Conservation (phyloP, 2,113 vertebrate species). For the Neomonachus schauinslandi region DNA sequence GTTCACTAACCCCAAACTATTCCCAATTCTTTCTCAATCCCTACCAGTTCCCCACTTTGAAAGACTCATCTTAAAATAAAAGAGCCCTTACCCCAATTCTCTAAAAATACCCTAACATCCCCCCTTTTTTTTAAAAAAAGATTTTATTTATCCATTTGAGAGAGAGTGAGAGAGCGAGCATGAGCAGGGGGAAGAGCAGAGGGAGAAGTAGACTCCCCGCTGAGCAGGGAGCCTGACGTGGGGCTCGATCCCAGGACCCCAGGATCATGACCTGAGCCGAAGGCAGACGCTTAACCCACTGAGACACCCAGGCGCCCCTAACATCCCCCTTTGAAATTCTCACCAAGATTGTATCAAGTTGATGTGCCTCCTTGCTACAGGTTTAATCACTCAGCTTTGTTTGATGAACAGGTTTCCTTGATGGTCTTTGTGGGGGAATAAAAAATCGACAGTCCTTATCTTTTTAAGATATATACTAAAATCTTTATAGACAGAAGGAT, state of each 20-base stretch:
- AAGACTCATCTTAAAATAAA: background rate
- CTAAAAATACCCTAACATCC: background rate
- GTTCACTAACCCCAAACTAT: background rate
- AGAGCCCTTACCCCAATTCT: background rate
- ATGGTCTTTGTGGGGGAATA: background rate
- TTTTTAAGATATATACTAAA: constrained; percentile 22
- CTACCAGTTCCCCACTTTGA: background rate
- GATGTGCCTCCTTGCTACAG: background rate
- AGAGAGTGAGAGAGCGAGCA: no score
- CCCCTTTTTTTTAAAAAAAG: no score
- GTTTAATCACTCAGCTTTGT: background rate
- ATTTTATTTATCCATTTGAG: no score
- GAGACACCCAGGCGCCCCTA: background rate
- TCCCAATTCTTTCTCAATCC: background rate
- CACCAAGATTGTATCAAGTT: background rate
- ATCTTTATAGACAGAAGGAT: constrained; percentile 26
- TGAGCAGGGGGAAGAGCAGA: no score
- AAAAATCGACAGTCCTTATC: background rate
- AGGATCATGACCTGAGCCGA: no score
- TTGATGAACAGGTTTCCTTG: background rate
- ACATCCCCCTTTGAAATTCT: background rate
- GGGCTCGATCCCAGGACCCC: no score
- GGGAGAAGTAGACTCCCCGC: no score
- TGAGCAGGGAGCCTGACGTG: no score
- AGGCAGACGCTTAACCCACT: background rate